These are phyloP conservation scores for Drosophila willistoni DNA, from an alignment of 1,140 invertebrate species.

Conservation along the genomic window DNA sequence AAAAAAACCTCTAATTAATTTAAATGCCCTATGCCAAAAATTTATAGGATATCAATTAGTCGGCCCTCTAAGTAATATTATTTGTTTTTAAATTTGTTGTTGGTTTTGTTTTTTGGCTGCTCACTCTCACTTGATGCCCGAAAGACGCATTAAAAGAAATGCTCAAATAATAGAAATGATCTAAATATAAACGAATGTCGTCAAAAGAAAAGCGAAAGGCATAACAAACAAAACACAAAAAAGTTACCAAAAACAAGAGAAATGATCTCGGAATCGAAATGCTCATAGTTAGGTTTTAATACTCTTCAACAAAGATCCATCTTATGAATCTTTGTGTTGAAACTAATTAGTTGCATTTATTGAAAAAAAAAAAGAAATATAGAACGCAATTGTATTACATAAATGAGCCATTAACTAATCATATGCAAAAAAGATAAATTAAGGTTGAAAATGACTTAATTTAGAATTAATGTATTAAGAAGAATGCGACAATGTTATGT, in stretches of 20 bases:
- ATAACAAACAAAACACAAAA: neutral
- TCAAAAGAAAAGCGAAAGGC: slow-evolving; percentile 44
- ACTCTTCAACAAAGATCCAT: neutral
- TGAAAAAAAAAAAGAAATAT: too few species aligned
- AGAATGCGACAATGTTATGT: too few species aligned
- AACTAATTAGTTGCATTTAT: too few species aligned
- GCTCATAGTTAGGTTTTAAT: neutral
- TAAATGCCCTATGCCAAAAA: too few species aligned
- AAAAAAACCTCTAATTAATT: too few species aligned
- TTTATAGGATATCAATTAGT: too few species aligned
- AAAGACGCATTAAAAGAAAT: slow-evolving; percentile 16
- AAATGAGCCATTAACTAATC: too few species aligned
- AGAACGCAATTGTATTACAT: too few species aligned
- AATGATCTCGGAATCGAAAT: neutral
- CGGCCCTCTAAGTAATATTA: neutral
- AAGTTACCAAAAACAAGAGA: slow-evolving; percentile 4
- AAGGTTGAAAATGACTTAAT: too few species aligned
- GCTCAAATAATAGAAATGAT: slow-evolving; percentile 27
- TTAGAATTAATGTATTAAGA: too few species aligned
- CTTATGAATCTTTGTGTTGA: too few species aligned
- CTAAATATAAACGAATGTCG: slow-evolving; percentile 43
- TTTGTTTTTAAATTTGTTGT: slow-evolving; percentile 12
- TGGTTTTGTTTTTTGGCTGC: neutral
- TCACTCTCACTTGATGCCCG: slow-evolving; percentile 23
- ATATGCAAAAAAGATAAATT: too few species aligned